Conservation (phyloP, 2,797 vertebrate species). For the Spatula versicolor region DNA sequence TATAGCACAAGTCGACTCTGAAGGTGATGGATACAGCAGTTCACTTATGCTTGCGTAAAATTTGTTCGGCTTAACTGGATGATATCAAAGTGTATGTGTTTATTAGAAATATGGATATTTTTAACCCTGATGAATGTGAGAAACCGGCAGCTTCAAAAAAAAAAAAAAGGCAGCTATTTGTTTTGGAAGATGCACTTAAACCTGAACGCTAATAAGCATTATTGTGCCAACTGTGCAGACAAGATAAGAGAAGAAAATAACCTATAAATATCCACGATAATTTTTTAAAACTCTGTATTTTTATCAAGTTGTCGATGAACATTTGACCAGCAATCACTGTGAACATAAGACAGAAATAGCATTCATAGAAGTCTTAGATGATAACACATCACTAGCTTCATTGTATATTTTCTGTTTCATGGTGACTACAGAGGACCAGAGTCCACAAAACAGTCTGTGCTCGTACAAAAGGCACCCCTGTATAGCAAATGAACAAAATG, state of each 20-base stretch:
- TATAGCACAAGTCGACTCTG: not conserved
- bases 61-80: conserved; percentile 24
- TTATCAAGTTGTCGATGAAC: conserved; percentile 53
- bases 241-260: conserved; percentile 44
- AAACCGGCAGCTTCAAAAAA: not conserved
- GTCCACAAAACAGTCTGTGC: conserved; percentile 75
- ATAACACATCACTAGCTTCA: conserved; percentile 76
- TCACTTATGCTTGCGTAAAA: not conserved
- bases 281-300: conserved; percentile 41
- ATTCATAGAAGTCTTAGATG: conserved; percentile 79
- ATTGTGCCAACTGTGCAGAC: not conserved
- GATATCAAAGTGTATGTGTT: conserved; percentile 3
- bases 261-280: conserved; percentile 61
- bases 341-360: conserved; percentile 77
- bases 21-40: conserved; percentile 5
- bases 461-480: conserved; percentile 75
- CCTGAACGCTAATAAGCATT: conserved; percentile 22
- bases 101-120: conserved; percentile 45
- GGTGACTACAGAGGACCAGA: conserved; percentile 74
- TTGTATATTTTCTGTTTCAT: conserved; percentile 74
- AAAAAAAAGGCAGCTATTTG: not conserved
- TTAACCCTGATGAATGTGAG: conserved; percentile 43
- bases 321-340: conserved; percentile 60
- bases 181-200: conserved; percentile 39
- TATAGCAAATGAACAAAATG: conserved; percentile 77